phyloP scores from a whole-genome alignment of 1,140 invertebrate genomes.

The Drosophila auraria region DNA sequence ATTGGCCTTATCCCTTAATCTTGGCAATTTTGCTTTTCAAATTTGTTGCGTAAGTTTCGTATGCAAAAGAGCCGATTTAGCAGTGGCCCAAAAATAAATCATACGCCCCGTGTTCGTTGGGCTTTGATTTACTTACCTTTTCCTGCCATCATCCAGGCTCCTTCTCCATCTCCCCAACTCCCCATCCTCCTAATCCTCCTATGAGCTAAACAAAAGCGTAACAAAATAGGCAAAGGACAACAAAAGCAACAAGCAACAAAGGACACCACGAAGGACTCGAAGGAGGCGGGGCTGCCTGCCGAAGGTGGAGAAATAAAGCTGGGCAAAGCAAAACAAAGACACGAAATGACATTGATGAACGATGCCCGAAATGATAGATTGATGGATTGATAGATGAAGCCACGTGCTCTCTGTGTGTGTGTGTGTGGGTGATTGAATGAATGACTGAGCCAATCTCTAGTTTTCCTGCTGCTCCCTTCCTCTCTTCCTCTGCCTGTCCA shows the following conservation, averaged over 20 bases:
- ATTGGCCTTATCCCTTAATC: constrained; percentile 13
- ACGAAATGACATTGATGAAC: constrained; percentile 79
- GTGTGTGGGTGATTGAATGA: constrained; percentile 51
- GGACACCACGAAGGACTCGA: constrained; percentile 1
- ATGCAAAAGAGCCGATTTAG: constrained; percentile 14
- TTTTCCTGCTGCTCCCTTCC: neutral
- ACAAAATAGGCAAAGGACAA: constrained; percentile 41
- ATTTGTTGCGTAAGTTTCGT: constrained; percentile 24
- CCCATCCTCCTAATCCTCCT: constrained; percentile 26
- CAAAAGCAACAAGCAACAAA: constrained; percentile 46
- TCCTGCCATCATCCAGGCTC: constrained; percentile 23
- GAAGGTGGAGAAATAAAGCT: constrained; percentile 8
- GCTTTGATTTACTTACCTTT: constrained; percentile 54
- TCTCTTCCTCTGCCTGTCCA: neutral
- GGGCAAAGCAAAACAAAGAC: constrained; percentile 45
- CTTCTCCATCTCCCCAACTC: neutral
- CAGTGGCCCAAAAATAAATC: constrained; percentile 36
- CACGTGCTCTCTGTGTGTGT: constrained; percentile 15
- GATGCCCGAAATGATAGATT: constrained; percentile 74
- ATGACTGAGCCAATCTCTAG: constrained; percentile 59
- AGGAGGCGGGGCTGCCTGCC: neutral
- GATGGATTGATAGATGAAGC: constrained; percentile 57
- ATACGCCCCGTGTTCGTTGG: constrained; percentile 33
- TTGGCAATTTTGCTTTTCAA: constrained; percentile 14
- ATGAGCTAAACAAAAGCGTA: constrained; percentile 51